Base-by-base conservation (phyloP, 64 coral and sea anemone species). In the Orbicella faveolata region DNA sequence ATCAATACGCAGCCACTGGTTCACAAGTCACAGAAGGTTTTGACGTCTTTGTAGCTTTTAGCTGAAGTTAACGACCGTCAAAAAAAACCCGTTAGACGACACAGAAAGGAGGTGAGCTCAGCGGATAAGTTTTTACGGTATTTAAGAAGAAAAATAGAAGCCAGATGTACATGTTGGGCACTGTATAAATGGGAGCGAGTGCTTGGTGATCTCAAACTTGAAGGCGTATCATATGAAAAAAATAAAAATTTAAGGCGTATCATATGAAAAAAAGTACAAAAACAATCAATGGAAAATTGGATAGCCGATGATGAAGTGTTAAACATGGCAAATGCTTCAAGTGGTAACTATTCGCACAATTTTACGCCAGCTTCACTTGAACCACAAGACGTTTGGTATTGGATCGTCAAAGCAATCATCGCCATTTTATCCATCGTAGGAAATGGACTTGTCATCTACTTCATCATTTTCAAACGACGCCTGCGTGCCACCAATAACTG, bases 401-500 rank as follows among this genome's bases (percentile, higher is more conserved):
- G 75, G 83, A 21, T 73, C n/a, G 53, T 87, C 23, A 86, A 74
- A 20, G 75, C 33, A 19, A 57, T 92, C 52, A 79, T 92, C 75
- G 83, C 81, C 16, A 70, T 78, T 25, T 23, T 92, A n/a, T 77
- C 67, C 7, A 61, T 87, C n/a, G 63, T 41, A 17, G 90, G 90
- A 6, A 87, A 92, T 77, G 90, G 90, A 17, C 63, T 68, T 20
- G 76, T 92, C 39, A 92, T 92, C 26, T 87, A 73, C n/a, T 30
- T 92, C 1, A 92, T 92, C 34, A 6, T 53, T 63, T 87, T 11
- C 5, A 84, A 75, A 36, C 83, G 83, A 19, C 80, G 75, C 34
- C 39, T 92, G 20, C 76, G 85, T 9, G 52, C 59, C 1, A 80
- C 90, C 7, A 80, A 63, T 21, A 92, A 92, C 83, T 92, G 85